Evolutionary conservation across 2,888 invertebrate species (phyloP).

Genomic region (Netelia fuscicornis): DNA sequence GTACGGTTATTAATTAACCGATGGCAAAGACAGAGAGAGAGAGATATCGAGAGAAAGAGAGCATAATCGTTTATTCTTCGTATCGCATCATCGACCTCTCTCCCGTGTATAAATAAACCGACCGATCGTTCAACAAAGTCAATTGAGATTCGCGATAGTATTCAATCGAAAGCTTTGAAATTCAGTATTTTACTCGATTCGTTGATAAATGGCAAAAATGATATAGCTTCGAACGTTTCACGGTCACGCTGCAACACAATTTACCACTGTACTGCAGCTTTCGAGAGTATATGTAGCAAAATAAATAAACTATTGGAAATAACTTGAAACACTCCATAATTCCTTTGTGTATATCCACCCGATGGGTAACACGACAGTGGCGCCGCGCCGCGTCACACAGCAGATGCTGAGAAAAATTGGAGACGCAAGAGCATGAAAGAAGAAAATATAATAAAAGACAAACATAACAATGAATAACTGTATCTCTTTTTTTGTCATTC

Average conservation of each 20-base stretch:
- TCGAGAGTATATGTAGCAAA: neutral
- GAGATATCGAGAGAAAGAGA: constrained; percentile 13
- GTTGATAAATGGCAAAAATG: neutral
- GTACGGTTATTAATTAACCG: constrained; percentile 66
- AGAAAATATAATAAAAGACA: too few species aligned
- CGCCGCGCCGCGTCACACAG: too few species aligned
- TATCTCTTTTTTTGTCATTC: too few species aligned
- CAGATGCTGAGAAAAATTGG: too few species aligned
- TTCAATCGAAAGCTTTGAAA: constrained; percentile 7
- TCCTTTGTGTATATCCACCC: neutral
- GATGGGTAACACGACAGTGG: neutral
- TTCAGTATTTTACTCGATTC: neutral
- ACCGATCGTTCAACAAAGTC: constrained; percentile 48
- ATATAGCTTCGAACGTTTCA: neutral
- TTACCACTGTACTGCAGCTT: neutral
- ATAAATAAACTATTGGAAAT: neutral
- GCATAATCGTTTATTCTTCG: constrained; percentile 40
- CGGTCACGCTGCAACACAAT: neutral
- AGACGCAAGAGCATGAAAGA: too few species aligned
- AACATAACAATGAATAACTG: too few species aligned
- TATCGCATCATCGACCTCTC: constrained; percentile 13
- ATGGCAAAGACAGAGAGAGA: constrained; percentile 20
- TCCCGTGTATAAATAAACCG: constrained; percentile 40
- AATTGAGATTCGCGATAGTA: constrained; percentile 10
- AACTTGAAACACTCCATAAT: neutral